A percentile compares a stretch with the other conserved stretches of the same genome.
phyloP scores from a whole-genome alignment of 2,113 vertebrate genomes.

The Anseranas semipalmata region DNA sequence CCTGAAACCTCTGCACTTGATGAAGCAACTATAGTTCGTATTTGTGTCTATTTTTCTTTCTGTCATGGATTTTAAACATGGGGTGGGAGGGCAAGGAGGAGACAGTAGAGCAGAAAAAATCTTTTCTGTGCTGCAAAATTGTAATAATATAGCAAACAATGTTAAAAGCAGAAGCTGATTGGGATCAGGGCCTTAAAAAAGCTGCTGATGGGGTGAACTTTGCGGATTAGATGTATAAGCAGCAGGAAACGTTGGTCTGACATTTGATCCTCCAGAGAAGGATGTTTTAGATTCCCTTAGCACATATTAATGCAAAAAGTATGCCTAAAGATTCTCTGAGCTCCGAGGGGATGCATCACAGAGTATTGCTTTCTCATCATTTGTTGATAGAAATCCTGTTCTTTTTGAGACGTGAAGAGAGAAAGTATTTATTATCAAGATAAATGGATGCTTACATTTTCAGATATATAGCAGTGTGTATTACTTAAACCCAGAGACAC shows the following conservation, averaged over 20 bases:
- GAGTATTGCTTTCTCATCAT: slow-evolving; percentile 67
- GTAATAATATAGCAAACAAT: background rate
- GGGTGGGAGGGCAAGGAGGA: background rate
- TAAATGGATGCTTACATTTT: slow-evolving; percentile 55
- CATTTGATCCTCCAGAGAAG: slow-evolving; percentile 60
- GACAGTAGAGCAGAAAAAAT: background rate
- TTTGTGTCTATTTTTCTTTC: slow-evolving; percentile 4
- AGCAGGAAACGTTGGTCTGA: slow-evolving; percentile 47
- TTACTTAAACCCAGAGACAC: slow-evolving; percentile 40
- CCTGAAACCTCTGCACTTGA: background rate
- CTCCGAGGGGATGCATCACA: background rate
- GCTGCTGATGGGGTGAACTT: slow-evolving; percentile 61
- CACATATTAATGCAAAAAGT: slow-evolving; percentile 58
- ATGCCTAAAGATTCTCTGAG: slow-evolving; percentile 28
- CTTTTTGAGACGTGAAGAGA: slow-evolving; percentile 47
- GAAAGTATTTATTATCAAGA: slow-evolving; percentile 68
- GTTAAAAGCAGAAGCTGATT: slow-evolving; percentile 22
- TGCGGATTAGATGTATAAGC: slow-evolving; percentile 57
- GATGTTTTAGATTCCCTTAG: slow-evolving; percentile 59
- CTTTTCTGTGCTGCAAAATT: background rate
- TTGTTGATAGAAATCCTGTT: slow-evolving; percentile 68
- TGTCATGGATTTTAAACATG: background rate
- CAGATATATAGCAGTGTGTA: slow-evolving; percentile 44
- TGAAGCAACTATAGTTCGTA: background rate
- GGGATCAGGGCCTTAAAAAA: slow-evolving; percentile 43